Conservation (phyloP, 2,888 invertebrate species). For the Morinoia aosen region DNA sequence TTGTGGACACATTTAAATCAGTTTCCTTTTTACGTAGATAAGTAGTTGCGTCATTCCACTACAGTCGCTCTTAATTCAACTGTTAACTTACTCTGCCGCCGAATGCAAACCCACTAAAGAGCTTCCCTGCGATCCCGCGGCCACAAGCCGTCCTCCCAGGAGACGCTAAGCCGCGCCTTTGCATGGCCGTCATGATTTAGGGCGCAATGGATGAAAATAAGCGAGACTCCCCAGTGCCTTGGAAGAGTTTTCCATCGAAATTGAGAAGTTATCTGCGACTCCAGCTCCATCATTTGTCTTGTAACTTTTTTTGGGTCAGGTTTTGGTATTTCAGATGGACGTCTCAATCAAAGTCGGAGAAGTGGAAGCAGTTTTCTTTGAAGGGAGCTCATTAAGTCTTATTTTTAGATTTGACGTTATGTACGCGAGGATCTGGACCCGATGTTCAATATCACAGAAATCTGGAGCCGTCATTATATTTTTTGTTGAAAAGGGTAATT, state of each 20-base stretch:
- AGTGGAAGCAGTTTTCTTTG: constrained; percentile 48
- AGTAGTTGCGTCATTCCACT: too few relatives aligned
- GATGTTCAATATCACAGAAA: background rate
- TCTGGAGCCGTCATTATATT: background rate
- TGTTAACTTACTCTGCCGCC: background rate
- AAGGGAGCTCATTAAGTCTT: constrained; percentile 9
- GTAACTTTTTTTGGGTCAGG: background rate
- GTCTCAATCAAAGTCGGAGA: constrained; percentile 46
- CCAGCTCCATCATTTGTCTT: constrained; percentile 24
- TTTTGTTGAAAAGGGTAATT: background rate
- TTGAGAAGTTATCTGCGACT: constrained; percentile 18
- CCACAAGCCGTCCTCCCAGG: background rate
- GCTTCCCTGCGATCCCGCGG: background rate
- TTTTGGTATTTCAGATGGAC: constrained; percentile 47
- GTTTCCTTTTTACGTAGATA: too few relatives aligned
- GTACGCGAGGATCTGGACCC: background rate
- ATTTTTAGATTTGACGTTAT: constrained; percentile 20
- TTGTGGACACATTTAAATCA: too few relatives aligned
- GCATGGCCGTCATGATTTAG: background rate
- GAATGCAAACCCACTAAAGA: background rate
- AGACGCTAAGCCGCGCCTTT: background rate
- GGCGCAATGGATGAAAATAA: background rate
- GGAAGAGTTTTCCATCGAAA: background rate
- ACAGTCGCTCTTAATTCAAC: background rate
- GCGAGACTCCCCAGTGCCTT: background rate